Conservation (phyloP, 2,113 vertebrate species). For the Struthio camelus region DNA sequence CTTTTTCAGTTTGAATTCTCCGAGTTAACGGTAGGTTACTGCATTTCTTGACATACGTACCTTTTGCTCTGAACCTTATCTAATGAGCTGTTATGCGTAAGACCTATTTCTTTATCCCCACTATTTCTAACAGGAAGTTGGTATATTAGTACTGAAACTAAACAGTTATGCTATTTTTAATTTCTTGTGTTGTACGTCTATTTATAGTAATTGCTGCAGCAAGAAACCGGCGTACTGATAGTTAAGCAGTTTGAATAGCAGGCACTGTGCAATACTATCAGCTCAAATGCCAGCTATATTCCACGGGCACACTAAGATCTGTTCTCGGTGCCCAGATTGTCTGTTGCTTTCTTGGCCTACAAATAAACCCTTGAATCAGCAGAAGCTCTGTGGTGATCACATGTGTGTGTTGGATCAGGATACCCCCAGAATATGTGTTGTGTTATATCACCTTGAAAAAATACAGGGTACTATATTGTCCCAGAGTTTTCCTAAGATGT, state of each 20-base stretch:
- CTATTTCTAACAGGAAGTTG: background rate
- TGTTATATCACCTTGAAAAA: background rate
- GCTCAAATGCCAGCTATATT: background rate
- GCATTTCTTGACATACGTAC: background rate
- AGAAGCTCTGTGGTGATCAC: background rate
- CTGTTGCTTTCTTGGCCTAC: background rate
- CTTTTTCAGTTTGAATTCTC: background rate
- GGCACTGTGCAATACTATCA: background rate
- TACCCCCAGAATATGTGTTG: fast-evolving
- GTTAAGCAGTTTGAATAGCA: background rate
- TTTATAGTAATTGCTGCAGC: background rate
- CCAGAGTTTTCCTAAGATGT: background rate
- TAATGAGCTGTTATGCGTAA: background rate
- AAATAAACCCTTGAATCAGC: background rate
- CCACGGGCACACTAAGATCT: background rate
- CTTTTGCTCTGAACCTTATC: background rate
- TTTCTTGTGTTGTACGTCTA: background rate
- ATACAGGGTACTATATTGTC: background rate
- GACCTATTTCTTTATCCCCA: background rate
- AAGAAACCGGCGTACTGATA: background rate
- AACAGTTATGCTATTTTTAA: background rate
- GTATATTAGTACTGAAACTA: background rate
- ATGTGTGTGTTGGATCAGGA: background rate
- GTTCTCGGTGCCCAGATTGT: background rate
- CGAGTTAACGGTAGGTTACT: background rate